Evolutionary conservation across 2,113 vertebrate species (phyloP).

Genomic region (Pseudopipra pipra): DNA sequence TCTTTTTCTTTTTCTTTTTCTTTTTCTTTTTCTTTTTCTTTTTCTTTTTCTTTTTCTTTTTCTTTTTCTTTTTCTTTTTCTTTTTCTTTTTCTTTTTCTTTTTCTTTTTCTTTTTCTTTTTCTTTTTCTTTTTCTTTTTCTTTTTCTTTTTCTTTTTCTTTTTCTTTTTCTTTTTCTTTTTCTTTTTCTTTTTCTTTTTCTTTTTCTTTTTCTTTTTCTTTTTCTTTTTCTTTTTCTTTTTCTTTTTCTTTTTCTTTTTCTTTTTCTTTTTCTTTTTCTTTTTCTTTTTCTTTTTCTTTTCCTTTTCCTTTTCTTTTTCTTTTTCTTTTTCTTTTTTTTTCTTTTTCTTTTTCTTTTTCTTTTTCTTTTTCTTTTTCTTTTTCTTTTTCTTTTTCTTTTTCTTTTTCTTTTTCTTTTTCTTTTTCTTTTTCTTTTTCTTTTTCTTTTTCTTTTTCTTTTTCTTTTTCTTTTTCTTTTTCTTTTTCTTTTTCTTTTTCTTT

Average conservation of each 20-base stretch:
- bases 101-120: not conserved
- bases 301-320: too few relatives aligned
- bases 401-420: not conserved
- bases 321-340: not conserved
- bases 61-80: not conserved
- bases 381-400: not conserved
- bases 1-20: not conserved
- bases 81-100: not conserved
- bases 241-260: not conserved
- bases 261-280: not conserved
- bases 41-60: not conserved
- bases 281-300: not conserved
- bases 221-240: not conserved
- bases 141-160: not conserved
- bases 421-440: too few relatives aligned
- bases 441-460: not conserved
- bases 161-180: not conserved
- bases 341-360: not conserved
- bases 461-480: not conserved
- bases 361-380: not conserved
- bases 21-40: not conserved
- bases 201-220: not conserved
- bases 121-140: not conserved
- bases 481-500: not conserved
- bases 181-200: not conserved